Evolutionary conservation across 1,140 invertebrate genomes (phyloP).

Genomic region (Drosophila navojoa): DNA sequence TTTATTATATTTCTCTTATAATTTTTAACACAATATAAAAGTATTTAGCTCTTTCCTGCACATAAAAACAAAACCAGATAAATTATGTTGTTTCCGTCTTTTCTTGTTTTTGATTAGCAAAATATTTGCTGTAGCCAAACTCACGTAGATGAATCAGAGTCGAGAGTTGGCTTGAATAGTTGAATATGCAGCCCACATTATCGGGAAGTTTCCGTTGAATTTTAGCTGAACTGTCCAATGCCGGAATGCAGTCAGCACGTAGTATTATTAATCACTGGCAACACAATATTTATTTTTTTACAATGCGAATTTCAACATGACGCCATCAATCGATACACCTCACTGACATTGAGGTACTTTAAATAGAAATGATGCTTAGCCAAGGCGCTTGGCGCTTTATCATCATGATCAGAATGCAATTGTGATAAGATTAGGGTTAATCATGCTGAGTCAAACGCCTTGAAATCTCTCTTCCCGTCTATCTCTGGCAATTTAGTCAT

Average conservation of each 20-base stretch:
- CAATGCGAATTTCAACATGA: conserved; percentile 48
- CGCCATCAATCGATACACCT: conserved; percentile 58
- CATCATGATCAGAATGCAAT: conserved; percentile 32
- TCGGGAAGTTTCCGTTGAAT: conserved; percentile 62
- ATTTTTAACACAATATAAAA: neutral
- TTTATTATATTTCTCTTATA: too few species aligned
- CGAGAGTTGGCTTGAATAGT: conserved; percentile 1
- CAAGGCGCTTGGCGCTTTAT: conserved; percentile 4
- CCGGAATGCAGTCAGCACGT: conserved; percentile 57
- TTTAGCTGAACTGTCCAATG: conserved; percentile 42
- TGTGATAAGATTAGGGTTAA: conserved; percentile 70
- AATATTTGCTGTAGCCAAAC: conserved; percentile 26
- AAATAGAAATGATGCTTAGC: conserved; percentile 67
- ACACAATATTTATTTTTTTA: conserved; percentile 24
- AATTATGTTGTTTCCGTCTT: conserved; percentile 51
- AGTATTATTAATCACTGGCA: conserved; percentile 44
- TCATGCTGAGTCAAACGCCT: conserved; percentile 6
- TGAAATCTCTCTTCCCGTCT: conserved; percentile 1
- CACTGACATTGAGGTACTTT: conserved; percentile 48
- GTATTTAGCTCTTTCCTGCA: conserved; percentile 5
- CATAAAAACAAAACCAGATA: conserved; percentile 16
- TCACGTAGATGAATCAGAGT: conserved; percentile 53
- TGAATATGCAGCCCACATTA: conserved; percentile 34
- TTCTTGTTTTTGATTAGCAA: conserved; percentile 4
- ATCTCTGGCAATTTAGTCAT: conserved; percentile 45